Conservation (phyloP, 2,797 vertebrate species). For the Meriones psammophilus region DNA sequence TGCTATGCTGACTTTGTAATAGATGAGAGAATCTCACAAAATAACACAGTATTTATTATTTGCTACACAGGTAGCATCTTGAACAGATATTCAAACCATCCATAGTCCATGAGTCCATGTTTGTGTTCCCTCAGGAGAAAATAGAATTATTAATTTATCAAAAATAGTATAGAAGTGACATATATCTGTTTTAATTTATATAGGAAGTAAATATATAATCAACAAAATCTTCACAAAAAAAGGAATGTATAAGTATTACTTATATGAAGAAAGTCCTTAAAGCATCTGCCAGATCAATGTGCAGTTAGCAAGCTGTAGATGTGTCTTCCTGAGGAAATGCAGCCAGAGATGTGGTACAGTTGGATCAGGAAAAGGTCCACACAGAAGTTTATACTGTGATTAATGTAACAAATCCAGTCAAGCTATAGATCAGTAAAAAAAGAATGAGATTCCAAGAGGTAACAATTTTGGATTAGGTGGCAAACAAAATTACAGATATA, state of each 20-base stretch:
- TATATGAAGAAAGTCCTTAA: background rate
- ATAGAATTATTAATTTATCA: background rate
- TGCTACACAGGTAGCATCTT: background rate
- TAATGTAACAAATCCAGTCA: background rate
- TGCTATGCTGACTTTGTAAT: background rate
- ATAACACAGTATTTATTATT: background rate
- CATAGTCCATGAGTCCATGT: background rate
- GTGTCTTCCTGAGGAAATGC: background rate
- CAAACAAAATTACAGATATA: background rate
- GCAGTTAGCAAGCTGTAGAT: background rate
- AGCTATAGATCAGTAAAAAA: background rate
- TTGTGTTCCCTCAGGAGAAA: background rate
- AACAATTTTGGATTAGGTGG: background rate
- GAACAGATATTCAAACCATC: background rate
- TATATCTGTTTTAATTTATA: constrained; percentile 12
- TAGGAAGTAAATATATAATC: background rate
- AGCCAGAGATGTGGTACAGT: background rate
- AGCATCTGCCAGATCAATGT: background rate
- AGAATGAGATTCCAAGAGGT: background rate
- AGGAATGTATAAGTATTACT: background rate
- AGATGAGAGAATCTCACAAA: background rate
- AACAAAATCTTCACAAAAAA: background rate
- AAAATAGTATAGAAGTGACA: background rate
- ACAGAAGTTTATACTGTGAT: background rate
- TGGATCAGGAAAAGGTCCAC: background rate